Conservation (phyloP, 2,888 invertebrate species). For the Bimastos eiseni region DNA sequence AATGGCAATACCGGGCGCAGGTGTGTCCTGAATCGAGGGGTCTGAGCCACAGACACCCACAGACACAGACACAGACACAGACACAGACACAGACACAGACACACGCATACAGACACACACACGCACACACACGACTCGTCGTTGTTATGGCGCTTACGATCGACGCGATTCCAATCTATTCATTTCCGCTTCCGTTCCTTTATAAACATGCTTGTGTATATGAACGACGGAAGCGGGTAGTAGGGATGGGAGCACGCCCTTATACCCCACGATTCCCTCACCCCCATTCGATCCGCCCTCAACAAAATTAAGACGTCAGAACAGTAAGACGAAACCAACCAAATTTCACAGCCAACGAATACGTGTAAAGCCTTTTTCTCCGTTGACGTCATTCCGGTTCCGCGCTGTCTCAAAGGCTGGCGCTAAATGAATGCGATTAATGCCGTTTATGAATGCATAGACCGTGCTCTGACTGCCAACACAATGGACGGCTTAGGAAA, state of each 20-base stretch:
- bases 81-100: no score
- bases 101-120: no score
- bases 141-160: neutral
- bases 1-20: conserved; percentile 13
- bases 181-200: neutral
- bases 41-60: no score
- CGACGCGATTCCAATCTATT: neutral
- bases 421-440: neutral
- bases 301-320: neutral
- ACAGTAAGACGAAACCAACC: neutral
- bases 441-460: neutral
- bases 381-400: neutral
- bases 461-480: neutral
- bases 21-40: neutral
- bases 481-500: neutral
- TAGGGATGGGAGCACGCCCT: no score
- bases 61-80: no score
- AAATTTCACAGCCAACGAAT: neutral
- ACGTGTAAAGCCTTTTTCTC: neutral
- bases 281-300: neutral
- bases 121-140: no score
- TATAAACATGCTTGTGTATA: neutral
- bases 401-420: neutral
- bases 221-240: neutral
- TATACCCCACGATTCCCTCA: no score